Base-by-base conservation (phyloP, 1,140 invertebrate species). In the Harpegnathos saltator region DNA sequence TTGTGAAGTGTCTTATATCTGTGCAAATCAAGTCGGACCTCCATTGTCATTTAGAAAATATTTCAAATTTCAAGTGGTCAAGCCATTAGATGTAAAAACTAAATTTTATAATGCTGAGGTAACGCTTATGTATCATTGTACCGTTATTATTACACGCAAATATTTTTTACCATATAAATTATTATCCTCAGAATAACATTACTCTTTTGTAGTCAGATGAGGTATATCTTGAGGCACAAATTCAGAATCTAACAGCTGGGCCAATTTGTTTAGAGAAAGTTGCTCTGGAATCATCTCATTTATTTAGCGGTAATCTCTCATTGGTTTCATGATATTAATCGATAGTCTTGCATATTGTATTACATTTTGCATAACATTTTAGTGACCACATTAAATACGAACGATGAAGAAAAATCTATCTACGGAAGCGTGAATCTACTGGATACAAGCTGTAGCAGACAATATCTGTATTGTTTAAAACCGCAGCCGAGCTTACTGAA, bases 51-150 rank as follows among this genome's bases (percentile, higher is more conserved):
- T 99, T 92, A 96, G 97, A 89, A 99, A 99, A 93, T 99, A 99
- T 93, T 99, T 99, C 93, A 99, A 99, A 95, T 99, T 99, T 95
- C 98, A 99, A 96, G 99, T 99, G 0, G 96, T 99, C 82, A 99
- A 99, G 93, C 99, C 99, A 58, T 94, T 99, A 15, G 99, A 99
- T 96, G 98, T 99, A 0, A 99, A 99, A 95, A 99, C 99, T 3
- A 99, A 99, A 92, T 99, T 99, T 94, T 99, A 98, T 92, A 99
- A 99, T 96, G 97, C 98, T 19, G 98, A 99, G 96, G 97, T 97
- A 95, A 83, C 33, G 73, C 54, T 58, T 81, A 75, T 24, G 29
- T 82, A 61, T 74, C 2, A n/a, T 75, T 71, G 15, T 59, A 73
- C 14, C 62, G 33, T 44, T 12, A 4, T 3, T 24, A 63, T 61